These are phyloP conservation scores for Chrysolina haemoptera DNA, from an alignment of 2,888 invertebrate genomes.

Conservation along the genomic window DNA sequence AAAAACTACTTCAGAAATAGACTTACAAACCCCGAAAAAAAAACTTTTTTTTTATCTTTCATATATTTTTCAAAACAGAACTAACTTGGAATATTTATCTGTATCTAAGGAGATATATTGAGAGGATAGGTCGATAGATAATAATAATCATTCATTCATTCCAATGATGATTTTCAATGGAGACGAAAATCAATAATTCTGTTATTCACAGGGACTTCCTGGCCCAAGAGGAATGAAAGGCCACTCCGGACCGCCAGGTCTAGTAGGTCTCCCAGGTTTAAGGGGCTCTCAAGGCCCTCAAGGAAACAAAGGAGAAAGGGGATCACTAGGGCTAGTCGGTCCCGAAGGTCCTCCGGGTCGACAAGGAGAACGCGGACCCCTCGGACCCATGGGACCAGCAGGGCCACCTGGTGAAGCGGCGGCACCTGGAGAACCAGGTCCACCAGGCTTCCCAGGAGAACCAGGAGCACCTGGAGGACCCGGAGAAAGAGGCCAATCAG, in stretches of 20 bases:
- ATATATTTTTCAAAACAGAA: no score
- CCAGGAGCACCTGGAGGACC: slow-evolving; percentile 80
- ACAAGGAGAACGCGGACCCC: slow-evolving; percentile 80
- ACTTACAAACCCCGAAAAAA: no score
- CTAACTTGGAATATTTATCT: no score
- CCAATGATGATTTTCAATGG: no score
- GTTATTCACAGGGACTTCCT: slow-evolving; percentile 73
- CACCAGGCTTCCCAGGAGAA: slow-evolving; percentile 82
- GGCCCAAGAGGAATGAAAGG: slow-evolving; percentile 81
- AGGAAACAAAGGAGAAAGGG: slow-evolving; percentile 85
- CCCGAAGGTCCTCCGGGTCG: slow-evolving; percentile 84
- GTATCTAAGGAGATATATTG: no score
- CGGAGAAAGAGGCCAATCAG: slow-evolving; percentile 83
- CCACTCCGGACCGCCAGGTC: slow-evolving; percentile 79
- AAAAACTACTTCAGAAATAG: no score
- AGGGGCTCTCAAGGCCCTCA: slow-evolving; percentile 78
- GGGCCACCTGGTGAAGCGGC: slow-evolving; percentile 88
- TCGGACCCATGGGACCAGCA: slow-evolving; percentile 81
- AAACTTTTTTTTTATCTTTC: no score
- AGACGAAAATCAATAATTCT: slow-evolving; percentile 30
- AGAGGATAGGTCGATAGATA: no score
- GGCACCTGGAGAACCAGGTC: slow-evolving; percentile 84
- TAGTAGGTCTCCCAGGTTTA: slow-evolving; percentile 80
- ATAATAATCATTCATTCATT: no score
- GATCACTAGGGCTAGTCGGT: slow-evolving; percentile 78